Base-by-base conservation (phyloP, 2,888 invertebrate species). In the Augochlorella aurata region DNA sequence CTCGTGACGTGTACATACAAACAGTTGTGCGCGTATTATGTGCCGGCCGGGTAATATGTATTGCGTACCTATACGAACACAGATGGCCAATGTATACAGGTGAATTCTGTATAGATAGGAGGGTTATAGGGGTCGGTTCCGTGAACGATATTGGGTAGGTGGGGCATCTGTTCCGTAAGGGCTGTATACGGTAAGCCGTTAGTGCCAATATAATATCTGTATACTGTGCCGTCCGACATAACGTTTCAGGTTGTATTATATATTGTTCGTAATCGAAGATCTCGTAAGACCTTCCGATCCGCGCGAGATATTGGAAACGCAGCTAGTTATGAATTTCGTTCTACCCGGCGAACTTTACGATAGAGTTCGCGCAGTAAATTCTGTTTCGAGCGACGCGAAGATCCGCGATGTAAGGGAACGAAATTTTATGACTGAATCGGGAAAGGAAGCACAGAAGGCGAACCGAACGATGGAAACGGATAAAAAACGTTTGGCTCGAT, bases 181-280 rank as follows among this genome's bases (percentile, higher is more conserved):
- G 89, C 84, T 90, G 87, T 90, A 86, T 90, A 89, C 89, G 90
- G 80, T 90, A 89, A 92, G 90, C 92, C 91, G 90, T 91, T 91
- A 91, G 90, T 91, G 90, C 89, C 91, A 92, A 92, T 92, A 92
- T 92, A 90, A 89, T 84, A 83, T 89, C 87, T 87, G 87, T 90
- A 81, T 81, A 85, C 77, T 50, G 65, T 66, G 69, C 73, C 74
- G 89, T 86, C 84, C 87, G 86, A 89, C 87, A 89, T 91, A 91
- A 90, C 87, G 81, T 87, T 85, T 85, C 85, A 74, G 78, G 80
- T 58, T 87, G 84, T 86, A 84, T 87, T 85, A 87, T 87, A 85
- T 87, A 87, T 87, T 87, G 88, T 84, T 85, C 81, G 87, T 85
- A 87, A 85, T 87, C 87, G 87, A 87, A 87, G 87, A 87, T 85